Conservation (phyloP, 2,113 vertebrate genomes). For the Probosciger aterrimus region DNA sequence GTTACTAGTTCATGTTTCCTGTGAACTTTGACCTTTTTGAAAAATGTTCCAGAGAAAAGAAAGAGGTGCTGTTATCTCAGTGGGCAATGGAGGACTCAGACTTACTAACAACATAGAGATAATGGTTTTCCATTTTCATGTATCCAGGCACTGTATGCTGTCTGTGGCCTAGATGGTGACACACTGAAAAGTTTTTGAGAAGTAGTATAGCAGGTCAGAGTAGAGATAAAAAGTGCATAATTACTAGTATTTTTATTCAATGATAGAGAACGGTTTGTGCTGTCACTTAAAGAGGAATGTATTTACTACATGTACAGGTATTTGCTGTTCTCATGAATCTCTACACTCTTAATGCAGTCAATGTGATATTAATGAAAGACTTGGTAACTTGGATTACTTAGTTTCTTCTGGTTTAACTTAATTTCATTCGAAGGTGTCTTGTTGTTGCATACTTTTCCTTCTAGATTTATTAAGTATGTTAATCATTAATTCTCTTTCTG, state of each 20-base stretch:
- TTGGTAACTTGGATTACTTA: background rate
- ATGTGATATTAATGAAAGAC: background rate
- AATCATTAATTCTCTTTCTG: background rate
- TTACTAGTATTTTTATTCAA: background rate
- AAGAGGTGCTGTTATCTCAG: background rate
- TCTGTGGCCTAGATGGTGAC: background rate
- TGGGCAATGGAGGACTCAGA: background rate
- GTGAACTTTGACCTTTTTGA: background rate
- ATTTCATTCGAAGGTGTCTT: background rate
- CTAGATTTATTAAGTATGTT: background rate
- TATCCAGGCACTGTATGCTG: background rate
- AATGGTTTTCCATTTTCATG: background rate
- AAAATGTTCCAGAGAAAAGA: background rate
- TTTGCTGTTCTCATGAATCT: background rate
- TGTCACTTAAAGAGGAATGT: background rate
- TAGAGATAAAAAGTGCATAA: background rate
- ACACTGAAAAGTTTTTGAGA: background rate
- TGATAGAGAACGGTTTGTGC: background rate
- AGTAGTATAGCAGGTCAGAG: background rate
- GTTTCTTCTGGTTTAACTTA: background rate
- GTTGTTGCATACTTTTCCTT: background rate
- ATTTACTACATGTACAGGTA: background rate
- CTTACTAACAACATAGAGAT: background rate
- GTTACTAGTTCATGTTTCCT: background rate
- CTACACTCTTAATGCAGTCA: background rate